Percentiles rank a stretch among this genome's conserved stretches.
Conservation (phyloP, 2,797 vertebrate genomes). For the Enteromius thamalakanensis region DNA sequence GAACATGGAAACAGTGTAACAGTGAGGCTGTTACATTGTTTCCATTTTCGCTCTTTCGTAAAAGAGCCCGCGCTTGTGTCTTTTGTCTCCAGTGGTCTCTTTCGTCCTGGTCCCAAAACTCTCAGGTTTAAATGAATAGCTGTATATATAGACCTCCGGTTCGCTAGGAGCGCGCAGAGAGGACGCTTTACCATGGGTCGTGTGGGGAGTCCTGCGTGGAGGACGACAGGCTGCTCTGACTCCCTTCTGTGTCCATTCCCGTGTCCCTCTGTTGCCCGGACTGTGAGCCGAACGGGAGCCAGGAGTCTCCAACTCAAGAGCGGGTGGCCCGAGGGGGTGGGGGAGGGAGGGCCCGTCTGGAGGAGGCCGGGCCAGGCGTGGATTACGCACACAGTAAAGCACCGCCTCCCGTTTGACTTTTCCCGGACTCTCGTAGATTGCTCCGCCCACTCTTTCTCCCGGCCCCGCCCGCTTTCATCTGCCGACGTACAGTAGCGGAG, state of each 20-base stretch:
- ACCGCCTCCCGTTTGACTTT: constrained; percentile 78
- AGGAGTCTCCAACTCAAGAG: constrained; percentile 82
- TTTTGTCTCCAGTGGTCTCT: constrained; percentile 76
- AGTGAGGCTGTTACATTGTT: constrained; percentile 38
- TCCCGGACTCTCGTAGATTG: constrained; percentile 58
- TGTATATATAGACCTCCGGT: neutral
- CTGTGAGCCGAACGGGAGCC: constrained; percentile 78
- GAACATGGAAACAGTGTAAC: constrained; percentile 36
- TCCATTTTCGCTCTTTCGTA: constrained; percentile 54
- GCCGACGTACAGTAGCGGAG: constrained; percentile 60
- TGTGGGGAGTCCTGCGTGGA: constrained; percentile 93
- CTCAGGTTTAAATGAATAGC: constrained; percentile 24
- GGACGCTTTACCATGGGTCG: constrained; percentile 89
- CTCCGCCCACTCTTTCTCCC: constrained; percentile 57
- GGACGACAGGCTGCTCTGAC: constrained; percentile 92
- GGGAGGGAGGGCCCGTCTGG: constrained; percentile 64
- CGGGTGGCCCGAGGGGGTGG: constrained; percentile 70
- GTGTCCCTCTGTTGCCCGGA: constrained; percentile 73
- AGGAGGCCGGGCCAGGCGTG: constrained; percentile 80
- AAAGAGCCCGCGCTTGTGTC: constrained; percentile 71
- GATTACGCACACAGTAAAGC: constrained; percentile 69
- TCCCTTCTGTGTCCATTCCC: constrained; percentile 96
- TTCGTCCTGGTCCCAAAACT: constrained; percentile 32
- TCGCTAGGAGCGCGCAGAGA: constrained; percentile 44
- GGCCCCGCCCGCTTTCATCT: constrained; percentile 60